A percentile compares a stretch with the other conserved stretches of the same genome.
These are phyloP conservation scores for Prionailurus viverrinus DNA, from an alignment of 2,113 vertebrate species.

Conservation along the genomic window DNA sequence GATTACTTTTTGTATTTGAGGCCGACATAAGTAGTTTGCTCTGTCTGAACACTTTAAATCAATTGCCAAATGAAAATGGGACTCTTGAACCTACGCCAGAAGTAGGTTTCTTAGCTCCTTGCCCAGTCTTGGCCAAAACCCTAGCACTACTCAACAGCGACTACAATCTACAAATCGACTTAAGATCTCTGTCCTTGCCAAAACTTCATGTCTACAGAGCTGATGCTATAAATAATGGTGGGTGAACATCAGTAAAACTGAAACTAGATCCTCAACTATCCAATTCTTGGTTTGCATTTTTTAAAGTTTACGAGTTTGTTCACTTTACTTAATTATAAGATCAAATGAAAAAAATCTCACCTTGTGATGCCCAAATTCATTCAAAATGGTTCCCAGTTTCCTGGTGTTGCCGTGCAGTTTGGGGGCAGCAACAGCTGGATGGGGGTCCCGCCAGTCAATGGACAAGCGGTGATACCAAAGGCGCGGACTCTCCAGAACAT, in stretches of 20 bases:
- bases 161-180: conserved; percentile 21
- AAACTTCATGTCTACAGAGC: background rate
- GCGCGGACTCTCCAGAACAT: conserved; percentile 88
- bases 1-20: conserved; percentile 37
- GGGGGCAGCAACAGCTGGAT: conserved; percentile 89
- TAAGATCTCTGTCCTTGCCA: conserved; percentile 14
- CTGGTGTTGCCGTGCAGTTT: conserved; percentile 90
- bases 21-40: background rate
- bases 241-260: background rate
- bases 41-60: conserved; percentile 50
- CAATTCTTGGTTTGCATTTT: background rate
- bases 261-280: background rate
- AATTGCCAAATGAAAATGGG: conserved; percentile 23
- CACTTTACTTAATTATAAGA: background rate
- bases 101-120: background rate
- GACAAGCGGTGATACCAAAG: conserved; percentile 95
- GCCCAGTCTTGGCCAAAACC: conserved; percentile 13
- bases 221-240: conserved; percentile 25
- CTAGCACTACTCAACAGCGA: conserved; percentile 32
- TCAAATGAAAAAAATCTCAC: conserved; percentile 80
- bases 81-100: background rate
- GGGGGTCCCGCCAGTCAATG: conserved; percentile 96
- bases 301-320: conserved; percentile 2
- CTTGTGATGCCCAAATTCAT: conserved; percentile 95
- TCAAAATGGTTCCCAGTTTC: conserved; percentile 94